Conservation (phyloP, 2,888 invertebrate species). For the Noctua janthe region DNA sequence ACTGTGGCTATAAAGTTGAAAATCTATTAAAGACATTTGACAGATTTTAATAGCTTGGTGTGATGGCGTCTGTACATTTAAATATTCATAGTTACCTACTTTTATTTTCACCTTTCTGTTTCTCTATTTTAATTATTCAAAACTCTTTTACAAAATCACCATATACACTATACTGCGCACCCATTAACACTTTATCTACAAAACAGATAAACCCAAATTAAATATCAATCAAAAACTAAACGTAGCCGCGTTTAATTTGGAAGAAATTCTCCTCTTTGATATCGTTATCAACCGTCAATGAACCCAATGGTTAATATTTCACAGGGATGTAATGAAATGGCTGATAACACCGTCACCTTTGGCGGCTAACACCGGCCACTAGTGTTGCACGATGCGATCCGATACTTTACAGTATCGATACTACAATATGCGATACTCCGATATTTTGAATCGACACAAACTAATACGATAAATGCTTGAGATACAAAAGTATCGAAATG, state of each 20-base stretch:
- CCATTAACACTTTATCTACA: conserved; percentile 32
- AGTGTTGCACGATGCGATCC: neutral
- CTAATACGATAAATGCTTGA: neutral
- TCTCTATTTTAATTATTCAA: neutral
- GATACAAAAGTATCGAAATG: neutral
- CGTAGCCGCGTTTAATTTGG: conserved; percentile 45
- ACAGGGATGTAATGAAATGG: conserved; percentile 54
- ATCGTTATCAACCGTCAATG: conserved; percentile 59
- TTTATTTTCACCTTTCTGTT: conserved; percentile 7
- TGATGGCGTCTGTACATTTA: neutral
- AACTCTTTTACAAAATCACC: neutral
- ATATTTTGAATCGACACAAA: neutral
- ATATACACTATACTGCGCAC: neutral
- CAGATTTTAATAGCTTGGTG: no score
- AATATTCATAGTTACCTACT: neutral
- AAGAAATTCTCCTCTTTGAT: conserved; percentile 57
- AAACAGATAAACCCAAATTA: conserved; percentile 60
- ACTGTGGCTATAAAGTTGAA: no score
- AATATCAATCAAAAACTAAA: conserved; percentile 62
- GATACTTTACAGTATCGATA: neutral
- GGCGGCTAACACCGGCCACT: conserved; percentile 17
- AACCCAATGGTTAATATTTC: conserved; percentile 52
- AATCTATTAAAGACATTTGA: no score
- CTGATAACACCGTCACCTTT: conserved; percentile 64
- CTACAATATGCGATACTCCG: neutral